Evolutionary conservation across 1,140 invertebrate species (phyloP), one percentile per base, ranked within the genome.

Genomic region (Trialeurodes vaporariorum): DNA sequence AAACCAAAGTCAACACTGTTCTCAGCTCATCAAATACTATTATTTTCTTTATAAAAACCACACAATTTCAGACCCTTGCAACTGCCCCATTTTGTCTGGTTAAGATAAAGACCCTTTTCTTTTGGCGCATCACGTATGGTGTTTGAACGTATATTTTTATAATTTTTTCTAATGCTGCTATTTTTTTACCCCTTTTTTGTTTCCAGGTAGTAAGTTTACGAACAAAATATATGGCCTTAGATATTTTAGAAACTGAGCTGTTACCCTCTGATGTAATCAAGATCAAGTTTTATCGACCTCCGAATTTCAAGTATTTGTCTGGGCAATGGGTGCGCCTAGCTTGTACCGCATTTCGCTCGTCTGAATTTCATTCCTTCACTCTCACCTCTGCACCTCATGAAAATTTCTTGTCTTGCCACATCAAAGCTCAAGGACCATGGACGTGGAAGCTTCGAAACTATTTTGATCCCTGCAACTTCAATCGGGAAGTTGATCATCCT

Each of bases 361-460:
- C 93, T 70, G 97, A 99, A 77, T 98, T 94, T 79, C 97, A 99
- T 78, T 96, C 96, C 0, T 98, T 99, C 75, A 99, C 97, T 0
- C 78, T 99, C 60, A 99, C 97, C 0, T 98, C 96, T 17, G 96
- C 96, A 1, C 97, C 97, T 0, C 96, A 99, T 74, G 95, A 98
- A 77, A 97, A 98, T 78, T 96, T 91, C 74, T 81, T 99, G 0
- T 96, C 94, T 1, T 94, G 97, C 72, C 96, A 99, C 77, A 98
- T 99, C 69, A 97, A 98, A 79, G 94, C 94, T 0, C 94, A 97
- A 77, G 97, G 97, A 0, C 97, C 96, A 0, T 99, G 96, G 96
- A 99, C 97, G 0, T 98, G 95, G 95, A 98, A 98, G 75, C 78
- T 99, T 1, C 83, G 96, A 58, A 96, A 97, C 77, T 96, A 95